Base-by-base conservation (phyloP, 35 echinoderm and acorn worm genomes). In the Apostichopus japonicus region DNA sequence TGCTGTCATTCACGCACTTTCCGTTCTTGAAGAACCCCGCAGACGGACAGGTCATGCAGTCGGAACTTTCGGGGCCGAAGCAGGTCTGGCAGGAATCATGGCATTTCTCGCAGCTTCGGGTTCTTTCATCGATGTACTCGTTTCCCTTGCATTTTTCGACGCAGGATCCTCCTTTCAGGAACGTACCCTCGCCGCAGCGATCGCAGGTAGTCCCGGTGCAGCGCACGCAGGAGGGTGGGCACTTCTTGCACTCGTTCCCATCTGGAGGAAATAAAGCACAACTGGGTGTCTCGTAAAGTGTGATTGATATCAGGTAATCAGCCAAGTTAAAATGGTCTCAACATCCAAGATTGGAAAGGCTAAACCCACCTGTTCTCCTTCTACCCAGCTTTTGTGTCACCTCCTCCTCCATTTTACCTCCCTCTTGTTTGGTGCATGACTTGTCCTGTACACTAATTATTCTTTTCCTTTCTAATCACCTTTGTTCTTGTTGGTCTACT, bases 11-110 rank as follows among this genome's bases (percentile, higher is more conserved):
- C n/a, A n/a, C 53, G 65, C 94, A 95, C 6, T 55, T 65, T 53
- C 91, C 83, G 9, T 92, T 72, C 58, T 80, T 92, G 19, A 87
- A 76, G 3, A 79, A 72, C 6, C 14, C 11, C 24, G 52, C 94
- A 21, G 6, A 7, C 11, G 21, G 55, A 24, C 94, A 95, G 7
- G 94, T 54, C 55, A 91, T 78, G 84, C 94, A 95, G 22, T 95
- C 71, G 4, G 71, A 44, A 44, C 33, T 62, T 0, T 23, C 57
- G 1, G 23, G 9, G 10, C 22, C 13, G 15, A 79, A 78, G 52
- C 94, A 95, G 8, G 90, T 78, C 73, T 76, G 63, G 58, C 94
- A 95, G 6, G 56, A 65, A 0, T 7, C 7, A 75, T 92, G 21
- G 72, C 94, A 96, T 6, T 4, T 9, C 17, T 24, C 8, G 92